These are phyloP conservation scores for Eulemur rubriventer DNA, from an alignment of 2,797 vertebrate genomes.

Conservation along the genomic window DNA sequence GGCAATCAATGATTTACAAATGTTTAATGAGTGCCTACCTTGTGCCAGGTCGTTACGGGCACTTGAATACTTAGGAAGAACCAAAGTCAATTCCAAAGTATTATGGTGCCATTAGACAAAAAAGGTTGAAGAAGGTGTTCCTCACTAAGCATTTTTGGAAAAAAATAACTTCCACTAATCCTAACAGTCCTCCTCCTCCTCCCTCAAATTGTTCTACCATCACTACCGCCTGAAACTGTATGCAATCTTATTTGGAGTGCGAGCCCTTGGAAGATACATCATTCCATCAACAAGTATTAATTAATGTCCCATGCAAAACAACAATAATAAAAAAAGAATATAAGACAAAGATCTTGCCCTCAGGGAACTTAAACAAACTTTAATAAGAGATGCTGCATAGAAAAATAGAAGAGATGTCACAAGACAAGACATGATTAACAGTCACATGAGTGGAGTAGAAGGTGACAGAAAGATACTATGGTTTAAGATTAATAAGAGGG, in stretches of 20 bases:
- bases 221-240: neutral
- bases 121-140: neutral
- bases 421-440: neutral
- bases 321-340: neutral
- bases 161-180: neutral
- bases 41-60: too few species aligned
- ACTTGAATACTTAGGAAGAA: neutral
- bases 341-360: neutral
- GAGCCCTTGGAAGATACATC: neutral
- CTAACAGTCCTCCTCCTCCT: neutral
- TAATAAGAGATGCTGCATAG: neutral
- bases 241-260: neutral
- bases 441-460: too few species aligned
- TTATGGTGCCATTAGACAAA: neutral
- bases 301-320: neutral
- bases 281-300: neutral
- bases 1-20: neutral
- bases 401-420: neutral
- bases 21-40: neutral
- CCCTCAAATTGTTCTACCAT: neutral
- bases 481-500: too few species aligned
- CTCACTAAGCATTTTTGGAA: neutral
- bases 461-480: too few species aligned
- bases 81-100: neutral
- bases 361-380: neutral